Evolutionary conservation across 2,113 vertebrate species (phyloP).

Genomic region (Zosterops hypoxanthus): DNA sequence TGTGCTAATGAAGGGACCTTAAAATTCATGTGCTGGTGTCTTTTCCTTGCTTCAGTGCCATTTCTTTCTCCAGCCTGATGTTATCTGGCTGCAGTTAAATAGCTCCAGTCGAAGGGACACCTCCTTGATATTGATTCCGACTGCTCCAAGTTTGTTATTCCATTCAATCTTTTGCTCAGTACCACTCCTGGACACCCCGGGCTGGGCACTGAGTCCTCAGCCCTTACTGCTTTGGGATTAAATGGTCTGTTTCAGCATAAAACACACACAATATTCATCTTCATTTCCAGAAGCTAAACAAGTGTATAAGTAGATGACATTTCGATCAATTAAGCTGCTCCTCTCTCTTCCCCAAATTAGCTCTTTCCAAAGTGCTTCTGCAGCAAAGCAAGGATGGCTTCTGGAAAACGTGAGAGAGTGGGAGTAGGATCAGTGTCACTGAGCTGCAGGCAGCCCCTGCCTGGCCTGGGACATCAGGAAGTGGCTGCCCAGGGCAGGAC

Average conservation of each 20-base stretch:
- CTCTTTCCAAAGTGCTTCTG: neutral
- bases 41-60: neutral
- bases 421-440: neutral
- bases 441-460: neutral
- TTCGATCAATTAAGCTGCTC: slow-evolving; percentile 36
- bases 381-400: neutral
- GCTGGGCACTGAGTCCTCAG: slow-evolving; percentile 5
- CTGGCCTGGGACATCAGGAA: neutral
- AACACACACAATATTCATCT: slow-evolving; percentile 52
- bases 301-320: slow-evolving; percentile 34
- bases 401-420: neutral
- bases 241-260: slow-evolving; percentile 41
- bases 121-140: slow-evolving; percentile 20
- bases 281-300: slow-evolving; percentile 17
- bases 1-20: neutral
- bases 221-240: neutral
- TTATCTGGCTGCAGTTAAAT: slow-evolving; percentile 44
- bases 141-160: slow-evolving; percentile 40
- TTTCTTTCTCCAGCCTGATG: slow-evolving; percentile 25
- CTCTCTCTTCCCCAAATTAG: slow-evolving; percentile 15
- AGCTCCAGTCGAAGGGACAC: slow-evolving; percentile 9
- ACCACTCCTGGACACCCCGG: neutral
- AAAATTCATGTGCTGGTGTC: neutral
- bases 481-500: neutral
- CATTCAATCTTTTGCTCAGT: slow-evolving; percentile 17